A percentile compares a stretch with the other conserved stretches of the same genome.
phyloP scores from a whole-genome alignment of 2,888 invertebrate genomes.

The Neoaliturus tenellus region DNA sequence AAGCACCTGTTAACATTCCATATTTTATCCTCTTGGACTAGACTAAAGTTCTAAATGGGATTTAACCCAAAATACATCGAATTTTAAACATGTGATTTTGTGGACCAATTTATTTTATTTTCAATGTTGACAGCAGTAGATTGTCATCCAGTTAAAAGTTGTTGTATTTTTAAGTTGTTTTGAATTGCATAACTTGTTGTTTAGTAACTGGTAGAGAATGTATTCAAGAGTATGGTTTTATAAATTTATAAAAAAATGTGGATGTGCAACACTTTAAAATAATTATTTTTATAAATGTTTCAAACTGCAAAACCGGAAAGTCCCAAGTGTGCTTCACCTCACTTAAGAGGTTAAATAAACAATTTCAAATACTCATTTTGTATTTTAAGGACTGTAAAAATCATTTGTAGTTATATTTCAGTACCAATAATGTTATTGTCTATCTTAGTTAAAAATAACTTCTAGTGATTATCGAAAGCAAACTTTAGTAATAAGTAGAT shows the following conservation, averaged over 20 bases:
- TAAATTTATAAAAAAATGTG: conserved; percentile 44
- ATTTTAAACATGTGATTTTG: conserved; percentile 66
- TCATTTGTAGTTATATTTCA: conserved; percentile 49
- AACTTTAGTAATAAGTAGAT: conserved; percentile 54
- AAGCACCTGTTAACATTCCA: conserved; percentile 61
- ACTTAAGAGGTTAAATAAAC: conserved; percentile 43
- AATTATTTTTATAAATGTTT: conserved; percentile 51
- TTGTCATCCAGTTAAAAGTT: conserved; percentile 38
- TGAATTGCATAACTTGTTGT: conserved; percentile 34
- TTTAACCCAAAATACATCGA: conserved; percentile 63
- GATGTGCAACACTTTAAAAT: neutral
- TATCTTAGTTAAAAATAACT: conserved; percentile 52
- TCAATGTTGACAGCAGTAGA: conserved; percentile 14
- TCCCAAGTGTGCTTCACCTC: conserved; percentile 59
- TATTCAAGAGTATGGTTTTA: conserved; percentile 24
- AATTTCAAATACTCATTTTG: conserved; percentile 54
- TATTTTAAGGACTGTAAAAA: conserved; percentile 33
- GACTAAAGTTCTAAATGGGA: conserved; percentile 52
- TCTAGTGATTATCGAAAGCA: conserved; percentile 50
- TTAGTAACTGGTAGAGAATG: conserved; percentile 22
- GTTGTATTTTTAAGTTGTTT: conserved; percentile 45
- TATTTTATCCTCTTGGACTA: conserved; percentile 50
- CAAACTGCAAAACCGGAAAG: conserved; percentile 12
- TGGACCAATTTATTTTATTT: conserved; percentile 62
- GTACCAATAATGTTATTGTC: conserved; percentile 52